Evolutionary conservation across 1,140 invertebrate species (phyloP), one percentile per base, ranked within the genome.

Genomic region (Eupristina koningsbergeri): DNA sequence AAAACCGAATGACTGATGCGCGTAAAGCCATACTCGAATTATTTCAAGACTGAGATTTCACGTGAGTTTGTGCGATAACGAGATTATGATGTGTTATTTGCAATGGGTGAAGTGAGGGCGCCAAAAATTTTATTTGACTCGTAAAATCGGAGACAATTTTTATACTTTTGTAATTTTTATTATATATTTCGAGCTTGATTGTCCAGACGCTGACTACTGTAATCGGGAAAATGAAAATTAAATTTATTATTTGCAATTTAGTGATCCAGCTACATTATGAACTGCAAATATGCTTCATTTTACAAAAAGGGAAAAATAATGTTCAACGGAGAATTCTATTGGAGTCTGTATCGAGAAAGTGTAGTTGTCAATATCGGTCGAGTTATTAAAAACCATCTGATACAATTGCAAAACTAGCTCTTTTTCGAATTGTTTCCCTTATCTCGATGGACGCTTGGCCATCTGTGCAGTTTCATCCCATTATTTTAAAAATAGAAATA

Each of bases 1-100:
- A n/a, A 50, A 75, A 61, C 45, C 73, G 71, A 81, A 67, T 45
- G 80, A 76, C 19, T 22, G 50, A 22, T 45, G 53, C 53, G 50
- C 53, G 26, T 8, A 22, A 26, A 64, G 41, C 22, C 11, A 17
- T 67, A 69, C 39, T 29, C 45, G 17, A n/a, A 19, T 75, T 75
- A 50, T 75, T 75, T 11, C n/a, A 31, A 50, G n/a, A 50, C 3
- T 17, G 17, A 50, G 2, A 19, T 31, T 29, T 61, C 34, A 17
- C 22, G 50, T n/a, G n/a, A 8, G 13, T 34, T 61, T 26, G 34
- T n/a, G 26, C 31, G 75, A 80, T 71, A 71, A 80, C 36, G 39
- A 47, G 79, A 53, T 80, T 73, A 69, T n/a, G 17, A 15, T 26
- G 29, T 19, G 9, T 19, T 19, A 47, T 22, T 58, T 58, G 22